Base-by-base conservation (phyloP, 2,113 vertebrate species). In the Aspiorhynchus laticeps region DNA sequence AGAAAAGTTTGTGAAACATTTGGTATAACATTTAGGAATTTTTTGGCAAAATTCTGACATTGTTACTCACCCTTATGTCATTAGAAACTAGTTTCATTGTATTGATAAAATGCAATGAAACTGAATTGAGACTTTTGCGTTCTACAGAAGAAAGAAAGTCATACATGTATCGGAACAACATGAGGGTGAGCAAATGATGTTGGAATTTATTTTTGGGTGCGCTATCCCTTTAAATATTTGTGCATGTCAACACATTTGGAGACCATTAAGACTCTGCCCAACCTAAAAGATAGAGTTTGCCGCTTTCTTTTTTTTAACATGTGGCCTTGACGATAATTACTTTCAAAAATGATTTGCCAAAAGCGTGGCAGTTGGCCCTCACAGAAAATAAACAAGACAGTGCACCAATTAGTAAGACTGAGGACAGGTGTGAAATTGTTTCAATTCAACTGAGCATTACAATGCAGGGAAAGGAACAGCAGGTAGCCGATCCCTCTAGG, bases 371-470 rank as follows among this genome's bases (percentile, higher is more conserved):
- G 82, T 84, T 84, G 82, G 82, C 82, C 48, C 67, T 84, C 67
- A 56, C 33, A 56, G 46, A 84, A 84, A 84, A 84, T 74, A 74
- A 73, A 84, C 82, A 84, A 74, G 67, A 84, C 82, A 38, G 82
- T 38, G 69, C 67, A 74, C 82, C 82, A 84, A 84, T 84, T 84
- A 84, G 82, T 73, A 84, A 84, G 82, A 74, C 82, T 84, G 82
- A 84, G 82, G 82, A 84, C 82, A 84, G 82, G 82, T 84, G 82
- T 84, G 82, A 84, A 84, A 84, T 84, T 73, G 69, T 84, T 84
- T 84, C 82, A 84, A 84, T 84, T 84, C 82, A 84, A 84, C 82
- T 84, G 82, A 84, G 82, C 82, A 84, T 84, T 84, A 84, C 82
- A 84, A 84, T 84, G 82, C 82, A 84, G 69, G 82, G 67, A 84